Conservation (phyloP, 37 sponge, comb jelly and placozoan species). For the Corticium candelabrum region DNA sequence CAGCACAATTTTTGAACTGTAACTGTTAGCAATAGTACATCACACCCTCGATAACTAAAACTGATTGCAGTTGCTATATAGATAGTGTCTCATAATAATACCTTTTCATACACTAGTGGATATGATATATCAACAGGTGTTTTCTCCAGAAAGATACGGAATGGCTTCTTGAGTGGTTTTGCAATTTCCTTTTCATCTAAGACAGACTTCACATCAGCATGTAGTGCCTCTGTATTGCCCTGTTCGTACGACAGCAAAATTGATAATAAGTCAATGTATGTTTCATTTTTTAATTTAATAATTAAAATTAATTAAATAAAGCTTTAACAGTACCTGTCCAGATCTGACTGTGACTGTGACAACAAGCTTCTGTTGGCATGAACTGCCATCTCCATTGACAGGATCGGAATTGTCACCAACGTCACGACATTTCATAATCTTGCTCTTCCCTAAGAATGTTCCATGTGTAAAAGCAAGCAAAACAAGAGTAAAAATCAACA, state of each 20-base stretch:
- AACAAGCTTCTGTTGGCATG: neutral
- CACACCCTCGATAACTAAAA: no score
- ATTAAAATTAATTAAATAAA: no score
- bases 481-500: no score
- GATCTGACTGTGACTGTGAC: neutral
- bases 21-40: no score
- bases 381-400: neutral
- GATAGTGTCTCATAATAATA: no score
- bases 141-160: conserved; percentile 51
- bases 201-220: neutral
- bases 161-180: conserved; percentile 34
- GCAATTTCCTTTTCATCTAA: neutral
- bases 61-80: no score
- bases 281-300: neutral
- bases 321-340: neutral
- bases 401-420: neutral
- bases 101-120: neutral
- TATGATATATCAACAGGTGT: conserved; percentile 44
- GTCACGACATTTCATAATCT: neutral
- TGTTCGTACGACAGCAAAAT: neutral
- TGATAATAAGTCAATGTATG: neutral
- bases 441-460: neutral
- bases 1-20: no score
- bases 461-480: neutral
- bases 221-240: neutral